A percentile compares a stretch with the other conserved stretches of the same genome.
Conservation (phyloP, 2,797 vertebrate genomes). For the Vireo griseus region DNA sequence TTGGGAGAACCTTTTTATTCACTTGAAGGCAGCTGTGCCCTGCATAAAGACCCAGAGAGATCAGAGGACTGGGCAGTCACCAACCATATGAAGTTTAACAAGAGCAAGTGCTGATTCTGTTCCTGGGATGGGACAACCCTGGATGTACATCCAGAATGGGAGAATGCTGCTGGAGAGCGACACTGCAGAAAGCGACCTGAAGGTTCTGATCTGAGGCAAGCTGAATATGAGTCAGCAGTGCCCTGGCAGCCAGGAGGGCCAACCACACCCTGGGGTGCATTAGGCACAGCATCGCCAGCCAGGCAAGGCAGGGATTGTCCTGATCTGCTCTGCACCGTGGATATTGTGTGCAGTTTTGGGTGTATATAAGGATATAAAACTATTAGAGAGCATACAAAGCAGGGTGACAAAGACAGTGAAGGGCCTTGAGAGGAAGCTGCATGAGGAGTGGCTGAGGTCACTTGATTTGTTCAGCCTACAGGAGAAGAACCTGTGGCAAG, state of each 20-base stretch:
- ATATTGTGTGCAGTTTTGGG: too few species aligned
- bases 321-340: background rate
- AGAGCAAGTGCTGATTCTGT: background rate
- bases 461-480: background rate
- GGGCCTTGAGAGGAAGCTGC: background rate
- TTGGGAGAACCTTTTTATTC: background rate
- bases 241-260: background rate
- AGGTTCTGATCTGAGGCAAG: accelerated
- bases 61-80: background rate
- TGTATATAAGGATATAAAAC: background rate
- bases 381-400: background rate
- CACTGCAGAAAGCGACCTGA: background rate
- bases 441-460: background rate
- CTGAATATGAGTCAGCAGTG: background rate
- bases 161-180: background rate
- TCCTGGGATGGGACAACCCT: background rate
- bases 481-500: background rate
- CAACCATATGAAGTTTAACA: accelerated
- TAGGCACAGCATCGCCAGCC: accelerated
- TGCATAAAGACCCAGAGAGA: background rate
- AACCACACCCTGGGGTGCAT: accelerated
- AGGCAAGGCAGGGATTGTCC: background rate
- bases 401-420: background rate
- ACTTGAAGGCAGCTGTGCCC: background rate
- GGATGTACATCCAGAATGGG: background rate